Evolutionary conservation across 1,140 invertebrate genomes (phyloP), one percentile per base, ranked within the genome.

Genomic region (Drosophila murphyi): DNA sequence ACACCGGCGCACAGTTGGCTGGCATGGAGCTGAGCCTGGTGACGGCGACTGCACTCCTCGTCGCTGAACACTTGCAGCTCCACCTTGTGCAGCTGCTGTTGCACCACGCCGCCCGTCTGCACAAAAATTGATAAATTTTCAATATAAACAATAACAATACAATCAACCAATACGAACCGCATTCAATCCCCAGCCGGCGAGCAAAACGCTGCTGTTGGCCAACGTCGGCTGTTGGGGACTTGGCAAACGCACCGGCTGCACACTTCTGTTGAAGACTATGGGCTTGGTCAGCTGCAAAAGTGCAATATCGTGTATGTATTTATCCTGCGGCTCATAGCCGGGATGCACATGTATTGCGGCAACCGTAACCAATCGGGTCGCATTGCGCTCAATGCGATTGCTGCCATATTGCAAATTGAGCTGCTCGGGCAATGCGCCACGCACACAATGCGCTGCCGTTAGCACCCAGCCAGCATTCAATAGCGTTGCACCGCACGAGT

Each of bases 1-100:
- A 92, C 68, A 2, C 93, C 93, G 4, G 91, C 91, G 60, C 93
- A 93, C n/a, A 93, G 70, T 54, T 93, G 90, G 5, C 74, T 91
- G 0, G 62, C 28, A 59, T 92, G 78, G n/a, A 92, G 74, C 31
- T 80, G 76, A 0, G 37, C 56, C 20, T 82, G 61, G 64, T 93
- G 92, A 0, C 65, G 75, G 0, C 61, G 34, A 39, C 79, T 80
- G 51, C 93, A 93, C 59, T 93, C 91, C 20, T 74, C 75, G 47
- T 92, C 82, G 48, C 81, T 75, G 50, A 92, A 93, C 6, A 90
- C 77, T 35, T 88, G 76, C 35, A 93, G 72, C 12, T 87, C 62
- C 4, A 93, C 93, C 68, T 92, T 91, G 60, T 93, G 92, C 32
- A 93, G 52, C 4, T 79, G 61, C 28, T 71, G 47, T 55, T 92